Base-by-base conservation (phyloP, 2,888 invertebrate species). In the Melangyna quadrimaculata region DNA sequence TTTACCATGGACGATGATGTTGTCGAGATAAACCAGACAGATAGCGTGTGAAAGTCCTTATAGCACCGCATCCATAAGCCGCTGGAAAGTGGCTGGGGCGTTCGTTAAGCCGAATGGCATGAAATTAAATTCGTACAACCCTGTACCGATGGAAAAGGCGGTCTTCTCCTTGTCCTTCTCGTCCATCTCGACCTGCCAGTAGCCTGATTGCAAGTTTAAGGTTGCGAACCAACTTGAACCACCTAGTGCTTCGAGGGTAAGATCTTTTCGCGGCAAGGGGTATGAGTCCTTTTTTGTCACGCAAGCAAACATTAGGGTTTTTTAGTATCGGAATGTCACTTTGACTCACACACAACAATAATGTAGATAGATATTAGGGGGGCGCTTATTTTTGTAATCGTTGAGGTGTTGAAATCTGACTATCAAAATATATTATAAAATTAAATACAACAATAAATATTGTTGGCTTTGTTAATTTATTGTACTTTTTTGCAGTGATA, bases 21-120 rank as follows among this genome's bases (percentile, higher is more conserved):
- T 45, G 43, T 59, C 59, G 0, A 61, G 27, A 45, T 63, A 55
- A 10, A 59, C 61, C 4, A n/a, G n/a, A n/a, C 35, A 12, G 12
- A 35, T 12, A 4, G 10, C 12, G 3, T 59, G 24, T 6, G 59
- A 14, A 7, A 77, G 19, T 4, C 37, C 67, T 32, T 45, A 12
- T 1, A 67, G 67, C 19, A 67, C 48, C 9, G 45, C 35, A 19
- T 75, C 57, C 57, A 75, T 67, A 5, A 67, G 35, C 3, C 67
- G 48, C 24, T 67, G 48, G 14, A 75, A 77, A 1, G 75, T 69
- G 2, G 75, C 69, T 9, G 75, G 75, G 6, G 75, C 75, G 19
- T 77, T 77, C 4, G 48, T 35, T 51, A 10, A 77, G 27, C 4
- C 40, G 19, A 67, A 35, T 10, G 35, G 12, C 35, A 35, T 35